Percentiles rank a stretch among this genome's conserved stretches.
Evolutionary conservation across 2,888 invertebrate species (phyloP).

Genomic region (Meandrusa payeni): DNA sequence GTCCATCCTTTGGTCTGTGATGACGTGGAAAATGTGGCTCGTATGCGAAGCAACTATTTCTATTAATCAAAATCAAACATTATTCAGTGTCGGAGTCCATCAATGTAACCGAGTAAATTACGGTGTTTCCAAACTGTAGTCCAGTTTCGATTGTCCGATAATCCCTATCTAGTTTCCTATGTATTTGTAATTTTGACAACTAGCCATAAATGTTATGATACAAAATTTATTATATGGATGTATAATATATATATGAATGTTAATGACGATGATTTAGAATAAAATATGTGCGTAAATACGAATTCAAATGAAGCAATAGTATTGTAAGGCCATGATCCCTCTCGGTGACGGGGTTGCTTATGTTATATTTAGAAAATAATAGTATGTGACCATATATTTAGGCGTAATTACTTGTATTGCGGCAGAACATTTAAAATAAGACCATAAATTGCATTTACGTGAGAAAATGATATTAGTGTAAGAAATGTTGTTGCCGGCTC

Average conservation of each 20-base stretch:
- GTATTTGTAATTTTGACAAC: neutral
- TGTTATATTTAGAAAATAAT: no score
- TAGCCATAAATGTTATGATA: neutral
- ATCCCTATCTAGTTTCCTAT: slow-evolving; percentile 3
- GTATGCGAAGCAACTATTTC: slow-evolving; percentile 31
- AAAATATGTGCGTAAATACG: no score
- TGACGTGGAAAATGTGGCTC: slow-evolving; percentile 31
- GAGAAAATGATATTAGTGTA: slow-evolving; percentile 50
- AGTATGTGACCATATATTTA: no score
- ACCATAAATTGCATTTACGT: slow-evolving; percentile 23
- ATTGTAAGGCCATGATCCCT: no score
- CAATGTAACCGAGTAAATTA: slow-evolving; percentile 29
- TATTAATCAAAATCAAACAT: slow-evolving; percentile 33
- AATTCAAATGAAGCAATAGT: no score
- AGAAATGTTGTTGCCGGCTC: slow-evolving; percentile 53
- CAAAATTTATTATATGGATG: no score
- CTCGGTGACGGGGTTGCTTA: no score
- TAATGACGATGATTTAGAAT: no score
- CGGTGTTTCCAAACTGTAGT: slow-evolving; percentile 26
- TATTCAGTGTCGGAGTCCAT: slow-evolving; percentile 32
- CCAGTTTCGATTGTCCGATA: slow-evolving; percentile 18
- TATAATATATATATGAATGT: no score
- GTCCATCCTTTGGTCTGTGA: slow-evolving; percentile 24
- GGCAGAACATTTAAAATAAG: slow-evolving; percentile 22
- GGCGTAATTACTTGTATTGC: no score